Percentiles rank a stretch among this genome's conserved stretches.
phyloP scores from a whole-genome alignment of 2,797 vertebrate species.

The Danio aesculapii region DNA sequence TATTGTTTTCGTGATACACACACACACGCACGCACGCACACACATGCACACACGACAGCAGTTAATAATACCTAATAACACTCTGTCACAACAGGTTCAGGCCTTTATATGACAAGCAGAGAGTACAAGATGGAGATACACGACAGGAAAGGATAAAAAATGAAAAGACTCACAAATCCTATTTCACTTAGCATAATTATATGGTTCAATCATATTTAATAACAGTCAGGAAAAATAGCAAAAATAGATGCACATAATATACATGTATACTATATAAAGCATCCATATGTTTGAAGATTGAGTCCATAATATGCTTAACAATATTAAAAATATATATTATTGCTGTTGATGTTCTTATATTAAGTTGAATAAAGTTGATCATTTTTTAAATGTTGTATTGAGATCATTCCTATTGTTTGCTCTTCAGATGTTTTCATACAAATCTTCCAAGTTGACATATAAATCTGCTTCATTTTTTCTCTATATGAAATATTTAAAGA shows the following conservation, averaged over 20 bases:
- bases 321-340: background rate
- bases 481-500: background rate
- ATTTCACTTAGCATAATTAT: background rate
- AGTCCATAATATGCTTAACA: too few species aligned
- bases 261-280: background rate
- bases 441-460: slow-evolving; percentile 23
- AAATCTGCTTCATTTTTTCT: background rate
- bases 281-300: too few species aligned
- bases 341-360: background rate
- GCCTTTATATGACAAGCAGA: background rate
- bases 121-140: background rate
- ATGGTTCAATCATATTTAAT: background rate
- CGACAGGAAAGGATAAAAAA: background rate
- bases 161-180: background rate
- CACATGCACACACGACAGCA: background rate
- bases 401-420: background rate
- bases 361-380: background rate
- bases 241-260: too few species aligned
- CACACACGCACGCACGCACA: too few species aligned
- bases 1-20: too few species aligned
- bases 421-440: slow-evolving; percentile 51
- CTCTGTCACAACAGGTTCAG: too few species aligned
- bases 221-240: too few species aligned
- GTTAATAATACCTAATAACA: background rate
- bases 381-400: background rate